Evolutionary conservation across 1,140 invertebrate genomes (phyloP).

Genomic region (Bombus sibiricus): DNA sequence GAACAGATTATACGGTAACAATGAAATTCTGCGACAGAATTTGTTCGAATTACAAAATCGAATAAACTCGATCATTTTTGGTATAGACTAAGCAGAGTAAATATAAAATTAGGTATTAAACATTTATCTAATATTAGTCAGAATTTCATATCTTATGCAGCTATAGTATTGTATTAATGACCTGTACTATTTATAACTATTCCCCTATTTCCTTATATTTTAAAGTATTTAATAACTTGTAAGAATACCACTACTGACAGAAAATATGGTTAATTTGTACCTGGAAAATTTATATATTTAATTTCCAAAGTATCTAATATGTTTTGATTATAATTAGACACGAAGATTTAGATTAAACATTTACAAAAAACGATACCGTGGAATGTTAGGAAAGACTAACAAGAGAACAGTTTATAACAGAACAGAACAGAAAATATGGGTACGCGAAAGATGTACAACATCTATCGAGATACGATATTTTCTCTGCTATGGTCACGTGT

Average conservation of each 20-base stretch:
- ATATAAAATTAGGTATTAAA: neutral
- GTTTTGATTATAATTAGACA: no score
- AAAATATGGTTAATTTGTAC: neutral
- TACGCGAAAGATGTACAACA: constrained; percentile 12
- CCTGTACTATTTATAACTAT: no score
- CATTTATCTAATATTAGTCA: neutral
- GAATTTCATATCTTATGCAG: neutral
- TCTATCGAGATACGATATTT: constrained; percentile 37
- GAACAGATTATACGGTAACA: neutral
- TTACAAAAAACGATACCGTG: no score
- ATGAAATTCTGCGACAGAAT: neutral
- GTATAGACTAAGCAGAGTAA: neutral
- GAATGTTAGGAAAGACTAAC: no score
- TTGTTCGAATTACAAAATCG: neutral
- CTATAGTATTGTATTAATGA: neutral
- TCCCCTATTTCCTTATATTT: neutral
- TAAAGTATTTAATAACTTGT: neutral
- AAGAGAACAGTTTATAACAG: neutral
- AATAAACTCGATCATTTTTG: neutral
- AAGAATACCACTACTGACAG: no score
- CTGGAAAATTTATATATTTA: neutral
- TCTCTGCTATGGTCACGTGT: constrained; percentile 33
- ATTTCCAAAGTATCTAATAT: neutral
- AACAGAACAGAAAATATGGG: constrained; percentile 10
- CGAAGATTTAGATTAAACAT: no score